Base-by-base conservation (phyloP, 1,140 invertebrate species). In the Brachionus paranguensis region DNA sequence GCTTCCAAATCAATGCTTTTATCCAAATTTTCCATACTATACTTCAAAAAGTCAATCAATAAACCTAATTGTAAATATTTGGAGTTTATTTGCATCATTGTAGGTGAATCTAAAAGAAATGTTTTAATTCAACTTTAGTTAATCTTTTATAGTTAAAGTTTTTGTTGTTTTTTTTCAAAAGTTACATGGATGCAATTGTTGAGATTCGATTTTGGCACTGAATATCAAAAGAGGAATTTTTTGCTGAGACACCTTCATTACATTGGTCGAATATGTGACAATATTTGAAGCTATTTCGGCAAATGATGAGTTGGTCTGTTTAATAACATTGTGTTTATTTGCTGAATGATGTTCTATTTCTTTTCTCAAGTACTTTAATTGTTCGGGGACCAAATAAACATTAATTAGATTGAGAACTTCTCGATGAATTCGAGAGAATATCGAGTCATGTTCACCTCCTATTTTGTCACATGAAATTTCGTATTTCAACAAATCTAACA, bases 351-450 rank as follows among this genome's bases (percentile, higher is more conserved):
- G 72, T n/a, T 76, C 72, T 27, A 81, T 81, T 64, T 81, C 53
- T 68, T 81, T 81, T 60, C 64, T 60, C 24, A 68, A 45, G 55
- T 81, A 53, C 41, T 27, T 81, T 11, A 81, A 14, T 64, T 81
- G 78, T n/a, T 68, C 78, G 0, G 78, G 64, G 3, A 64, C 53
- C 41, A 64, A 68, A 64, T 81, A 68, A 37, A 68, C 41, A 68
- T 53, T 41, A 1, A 81, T 60, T 17, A 81, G 24, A 37, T 81
- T 81, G 2, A 81, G 33, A 1, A 65, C 1, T 60, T 68, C 53
- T 81, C 60, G 55, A 41, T 81, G 78, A 14, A 81, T 43, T 60
- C 78, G 20, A 37, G 78, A 60, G 41, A 81, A 81, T 47, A 81
- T 47, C 45, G 78, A 81, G 20, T 81, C 60, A 14, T 64, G 50